Evolutionary conservation across 2,113 vertebrate genomes (phyloP).

Genomic region (Otocyon megalotis): DNA sequence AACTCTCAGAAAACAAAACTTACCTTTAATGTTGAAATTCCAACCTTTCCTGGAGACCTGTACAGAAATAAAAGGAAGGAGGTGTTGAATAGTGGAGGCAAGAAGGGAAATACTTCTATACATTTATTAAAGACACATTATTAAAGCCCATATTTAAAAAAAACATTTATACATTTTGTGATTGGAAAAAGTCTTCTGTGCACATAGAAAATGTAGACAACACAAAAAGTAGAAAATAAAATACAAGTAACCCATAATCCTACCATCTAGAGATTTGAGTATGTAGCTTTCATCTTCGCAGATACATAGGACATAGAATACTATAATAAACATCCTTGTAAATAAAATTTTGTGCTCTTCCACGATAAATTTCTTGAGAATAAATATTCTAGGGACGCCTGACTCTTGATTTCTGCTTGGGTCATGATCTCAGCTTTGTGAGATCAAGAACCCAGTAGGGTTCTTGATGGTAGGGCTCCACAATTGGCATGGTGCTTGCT

Average conservation of each 20-base stretch:
- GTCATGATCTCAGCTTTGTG: background rate
- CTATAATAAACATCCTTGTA: background rate
- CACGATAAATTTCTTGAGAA: constrained; percentile 46
- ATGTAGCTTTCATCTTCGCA: background rate
- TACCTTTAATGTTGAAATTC: constrained; percentile 90
- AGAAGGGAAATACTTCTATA: constrained; percentile 45
- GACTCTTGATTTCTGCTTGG: background rate
- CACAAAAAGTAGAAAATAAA: constrained; percentile 48
- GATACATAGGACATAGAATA: background rate
- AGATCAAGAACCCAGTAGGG: background rate
- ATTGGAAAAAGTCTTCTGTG: constrained; percentile 18
- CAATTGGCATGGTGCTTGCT: background rate
- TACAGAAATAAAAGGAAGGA: constrained; percentile 80
- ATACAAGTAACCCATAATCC: constrained; percentile 40
- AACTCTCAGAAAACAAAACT: constrained; percentile 79
- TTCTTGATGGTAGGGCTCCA: background rate
- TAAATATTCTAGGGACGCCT: background rate
- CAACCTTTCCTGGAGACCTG: constrained; percentile 93
- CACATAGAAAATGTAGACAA: constrained; percentile 42
- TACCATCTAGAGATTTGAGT: background rate
- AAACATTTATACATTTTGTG: background rate
- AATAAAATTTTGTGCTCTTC: constrained; percentile 1
- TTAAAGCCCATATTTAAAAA: constrained; percentile 11
- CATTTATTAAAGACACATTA: background rate
- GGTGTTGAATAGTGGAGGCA: constrained; percentile 47